Conservation (phyloP, 1,140 invertebrate species). For the Drosophila grimshawi region DNA sequence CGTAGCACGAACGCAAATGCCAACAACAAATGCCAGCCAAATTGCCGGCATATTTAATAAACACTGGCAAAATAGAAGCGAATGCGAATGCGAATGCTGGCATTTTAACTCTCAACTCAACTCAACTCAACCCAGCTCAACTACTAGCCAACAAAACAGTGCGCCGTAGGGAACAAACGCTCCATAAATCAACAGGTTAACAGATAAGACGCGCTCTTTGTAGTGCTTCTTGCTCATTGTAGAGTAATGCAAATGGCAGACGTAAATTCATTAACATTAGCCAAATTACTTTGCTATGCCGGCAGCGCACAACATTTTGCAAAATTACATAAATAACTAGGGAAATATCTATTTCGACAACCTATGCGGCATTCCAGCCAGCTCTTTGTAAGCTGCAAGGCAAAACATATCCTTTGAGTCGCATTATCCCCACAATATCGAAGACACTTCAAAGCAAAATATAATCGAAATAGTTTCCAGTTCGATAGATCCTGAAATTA, state of each 20-base stretch:
- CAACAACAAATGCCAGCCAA: constrained; percentile 47
- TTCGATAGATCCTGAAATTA: too few relatives aligned
- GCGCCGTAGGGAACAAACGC: constrained; percentile 9
- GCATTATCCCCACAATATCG: too few relatives aligned
- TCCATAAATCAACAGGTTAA: constrained; percentile 59
- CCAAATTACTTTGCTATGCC: constrained; percentile 44
- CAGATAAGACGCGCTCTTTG: constrained; percentile 40
- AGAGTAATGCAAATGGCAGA: constrained; percentile 28
- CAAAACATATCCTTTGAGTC: not conserved
- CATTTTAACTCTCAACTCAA: constrained; percentile 6
- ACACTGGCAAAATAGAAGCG: constrained; percentile 62
- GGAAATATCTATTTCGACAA: constrained; percentile 1
- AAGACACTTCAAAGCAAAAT: too few relatives aligned
- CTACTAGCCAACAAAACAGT: not conserved
- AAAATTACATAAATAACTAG: constrained; percentile 32
- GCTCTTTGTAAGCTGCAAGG: not conserved
- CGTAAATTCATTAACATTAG: constrained; percentile 57
- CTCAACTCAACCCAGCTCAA: too few relatives aligned
- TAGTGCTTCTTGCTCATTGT: not conserved
- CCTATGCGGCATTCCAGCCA: not conserved
- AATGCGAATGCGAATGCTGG: constrained; percentile 52
- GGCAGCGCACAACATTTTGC: constrained; percentile 10
- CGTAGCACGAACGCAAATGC: constrained; percentile 57
- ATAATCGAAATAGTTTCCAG: too few relatives aligned
- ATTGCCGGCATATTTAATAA: constrained; percentile 77